A percentile compares a stretch with the other conserved stretches of the same genome.
Evolutionary conservation across 2,113 vertebrate genomes (phyloP).

Genomic region (Holacanthus passer): DNA sequence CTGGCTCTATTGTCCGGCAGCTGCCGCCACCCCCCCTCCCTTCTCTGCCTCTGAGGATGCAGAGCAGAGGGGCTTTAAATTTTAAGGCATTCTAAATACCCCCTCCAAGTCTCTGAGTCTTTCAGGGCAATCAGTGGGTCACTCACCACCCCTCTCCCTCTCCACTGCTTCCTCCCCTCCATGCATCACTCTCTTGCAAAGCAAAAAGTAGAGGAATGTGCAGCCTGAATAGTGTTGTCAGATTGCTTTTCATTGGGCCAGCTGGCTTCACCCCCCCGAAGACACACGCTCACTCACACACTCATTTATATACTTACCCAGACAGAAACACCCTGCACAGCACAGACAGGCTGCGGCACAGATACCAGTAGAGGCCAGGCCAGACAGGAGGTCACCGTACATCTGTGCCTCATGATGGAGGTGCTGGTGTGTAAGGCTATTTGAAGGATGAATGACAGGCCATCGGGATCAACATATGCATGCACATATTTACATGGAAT

Average conservation of each 20-base stretch:
- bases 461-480: constrained; percentile 44
- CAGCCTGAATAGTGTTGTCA: constrained; percentile 62
- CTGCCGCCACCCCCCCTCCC: constrained; percentile 46
- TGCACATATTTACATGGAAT: constrained; percentile 38
- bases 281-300: constrained; percentile 10
- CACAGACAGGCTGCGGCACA: constrained; percentile 35
- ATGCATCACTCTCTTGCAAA: constrained; percentile 27
- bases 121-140: constrained; percentile 52
- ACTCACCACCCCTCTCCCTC: constrained; percentile 1
- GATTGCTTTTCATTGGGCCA: constrained; percentile 75
- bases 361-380: constrained; percentile 49
- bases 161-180: not conserved
- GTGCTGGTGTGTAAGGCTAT: constrained; percentile 27
- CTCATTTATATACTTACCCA: constrained; percentile 36
- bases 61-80: constrained; percentile 66
- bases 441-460: constrained; percentile 24
- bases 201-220: constrained; percentile 78
- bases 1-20: constrained; percentile 73
- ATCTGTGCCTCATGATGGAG: constrained; percentile 51
- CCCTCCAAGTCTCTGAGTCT: constrained; percentile 19
- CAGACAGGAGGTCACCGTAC: constrained; percentile 56
- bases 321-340: constrained; percentile 18
- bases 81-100: constrained; percentile 48
- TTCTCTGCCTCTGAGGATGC: constrained; percentile 39
- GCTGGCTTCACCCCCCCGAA: constrained; percentile 61